These are phyloP conservation scores for Heteromyza rotundicornis DNA, from an alignment of 2,888 invertebrate species.

Conservation along the genomic window DNA sequence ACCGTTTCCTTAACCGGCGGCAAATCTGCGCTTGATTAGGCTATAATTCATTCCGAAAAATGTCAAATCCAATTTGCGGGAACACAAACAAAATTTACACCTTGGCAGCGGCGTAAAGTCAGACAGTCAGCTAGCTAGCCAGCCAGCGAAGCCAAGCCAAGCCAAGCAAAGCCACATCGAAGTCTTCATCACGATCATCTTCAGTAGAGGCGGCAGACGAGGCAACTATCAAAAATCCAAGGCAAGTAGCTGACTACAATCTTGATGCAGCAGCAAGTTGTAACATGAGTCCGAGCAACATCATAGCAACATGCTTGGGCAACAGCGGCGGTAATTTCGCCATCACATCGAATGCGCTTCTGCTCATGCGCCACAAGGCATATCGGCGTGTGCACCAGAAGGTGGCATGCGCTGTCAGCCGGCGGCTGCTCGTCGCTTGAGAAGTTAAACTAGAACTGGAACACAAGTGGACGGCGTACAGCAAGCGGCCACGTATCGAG, in stretches of 20 bases:
- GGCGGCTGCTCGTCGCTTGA: conserved; percentile 12
- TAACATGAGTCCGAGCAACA: conserved; percentile 1
- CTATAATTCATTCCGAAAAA: conserved; percentile 17
- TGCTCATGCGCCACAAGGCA: neutral
- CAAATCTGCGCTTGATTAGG: neutral
- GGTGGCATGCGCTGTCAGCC: conserved; percentile 36
- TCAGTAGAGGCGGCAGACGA: neutral
- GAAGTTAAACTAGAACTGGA: neutral
- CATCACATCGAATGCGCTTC: neutral
- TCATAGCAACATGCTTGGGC: neutral
- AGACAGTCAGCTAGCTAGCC: neutral
- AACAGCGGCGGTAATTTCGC: no score
- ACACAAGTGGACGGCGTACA: neutral
- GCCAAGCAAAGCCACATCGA: neutral
- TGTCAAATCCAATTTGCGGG: conserved; percentile 37
- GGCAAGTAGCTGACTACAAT: neutral
- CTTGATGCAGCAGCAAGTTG: neutral
- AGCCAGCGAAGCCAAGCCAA: neutral
- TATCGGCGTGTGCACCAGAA: conserved; percentile 25
- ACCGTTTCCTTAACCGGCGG: no score
- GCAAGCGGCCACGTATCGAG: neutral
- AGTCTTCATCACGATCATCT: neutral
- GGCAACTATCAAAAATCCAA: no score
- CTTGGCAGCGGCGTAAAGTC: conserved; percentile 12
- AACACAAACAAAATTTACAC: conserved; percentile 36